These are phyloP conservation scores for Galerucella calmariensis DNA, from an alignment of 2,888 invertebrate genomes.

Conservation along the genomic window DNA sequence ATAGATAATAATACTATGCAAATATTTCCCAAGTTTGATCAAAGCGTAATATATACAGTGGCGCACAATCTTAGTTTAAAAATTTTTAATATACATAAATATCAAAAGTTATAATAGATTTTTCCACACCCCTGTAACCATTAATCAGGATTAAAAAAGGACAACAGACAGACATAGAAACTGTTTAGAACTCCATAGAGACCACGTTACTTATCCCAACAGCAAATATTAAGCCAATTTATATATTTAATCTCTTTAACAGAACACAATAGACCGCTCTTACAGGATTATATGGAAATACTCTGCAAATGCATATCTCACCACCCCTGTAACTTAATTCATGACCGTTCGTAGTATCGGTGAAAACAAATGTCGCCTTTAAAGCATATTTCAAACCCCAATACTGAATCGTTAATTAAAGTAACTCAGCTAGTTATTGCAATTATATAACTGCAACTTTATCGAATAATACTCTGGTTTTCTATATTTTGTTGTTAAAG, in stretches of 20 bases:
- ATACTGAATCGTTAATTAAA: background rate
- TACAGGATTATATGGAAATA: constrained; percentile 59
- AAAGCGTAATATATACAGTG: background rate
- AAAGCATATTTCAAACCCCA: background rate
- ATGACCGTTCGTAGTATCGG: background rate
- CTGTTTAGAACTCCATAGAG: constrained; percentile 10
- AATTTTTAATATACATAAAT: no score
- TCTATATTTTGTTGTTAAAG: background rate
- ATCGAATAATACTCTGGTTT: background rate
- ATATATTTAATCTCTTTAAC: constrained; percentile 55
- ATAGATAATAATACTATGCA: constrained; percentile 1
- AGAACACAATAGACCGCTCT: constrained; percentile 47
- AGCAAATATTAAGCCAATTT: constrained; percentile 58
- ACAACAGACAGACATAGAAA: background rate
- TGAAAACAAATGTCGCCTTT: background rate
- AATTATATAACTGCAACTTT: background rate
- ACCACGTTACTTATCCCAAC: constrained; percentile 54
- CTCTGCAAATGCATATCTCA: constrained; percentile 13
- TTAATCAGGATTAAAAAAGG: constrained; percentile 3
- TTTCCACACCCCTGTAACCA: constrained; percentile 2
- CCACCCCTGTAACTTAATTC: background rate
- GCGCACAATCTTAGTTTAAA: background rate
- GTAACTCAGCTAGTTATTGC: background rate
- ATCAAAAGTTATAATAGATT: background rate
- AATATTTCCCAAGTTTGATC: background rate